phyloP scores from a whole-genome alignment of 2,797 vertebrate species.

The Dromococcyx pavoninus region DNA sequence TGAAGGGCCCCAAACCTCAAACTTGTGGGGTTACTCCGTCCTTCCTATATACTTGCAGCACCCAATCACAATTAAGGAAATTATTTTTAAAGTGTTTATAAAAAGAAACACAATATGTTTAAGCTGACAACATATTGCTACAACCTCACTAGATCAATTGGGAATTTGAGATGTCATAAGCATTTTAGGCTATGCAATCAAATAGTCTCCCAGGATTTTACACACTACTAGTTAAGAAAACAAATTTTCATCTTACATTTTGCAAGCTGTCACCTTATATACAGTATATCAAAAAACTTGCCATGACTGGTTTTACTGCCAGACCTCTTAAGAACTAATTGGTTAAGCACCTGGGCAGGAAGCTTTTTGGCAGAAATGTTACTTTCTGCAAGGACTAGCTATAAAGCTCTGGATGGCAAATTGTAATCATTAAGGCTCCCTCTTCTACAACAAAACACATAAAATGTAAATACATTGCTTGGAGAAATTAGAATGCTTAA shows the following conservation, averaged over 20 bases:
- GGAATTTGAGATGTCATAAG: constrained; percentile 70
- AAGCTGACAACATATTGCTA: constrained; percentile 60
- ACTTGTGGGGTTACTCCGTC: background rate
- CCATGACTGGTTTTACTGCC: constrained; percentile 75
- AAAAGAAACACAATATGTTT: constrained; percentile 50
- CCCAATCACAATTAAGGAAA: constrained; percentile 25
- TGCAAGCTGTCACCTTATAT: constrained; percentile 78
- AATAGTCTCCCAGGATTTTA: constrained; percentile 77
- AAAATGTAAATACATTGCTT: constrained; percentile 65
- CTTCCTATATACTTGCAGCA: background rate
- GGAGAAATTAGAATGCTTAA: constrained; percentile 55
- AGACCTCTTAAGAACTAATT: constrained; percentile 80
- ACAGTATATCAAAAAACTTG: constrained; percentile 75
- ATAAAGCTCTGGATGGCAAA: constrained; percentile 82
- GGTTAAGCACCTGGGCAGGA: constrained; percentile 84
- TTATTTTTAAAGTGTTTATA: constrained; percentile 39
- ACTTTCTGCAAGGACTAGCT: constrained; percentile 78
- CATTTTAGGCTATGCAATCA: constrained; percentile 67
- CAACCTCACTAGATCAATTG: constrained; percentile 57
- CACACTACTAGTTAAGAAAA: constrained; percentile 78
- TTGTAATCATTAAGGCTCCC: constrained; percentile 78
- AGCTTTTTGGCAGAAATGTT: constrained; percentile 79
- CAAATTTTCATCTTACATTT: constrained; percentile 80
- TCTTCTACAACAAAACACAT: constrained; percentile 62
- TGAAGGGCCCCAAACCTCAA: background rate